Conservation (phyloP, 2,113 vertebrate genomes). For the Ctenodactylus gundi region DNA sequence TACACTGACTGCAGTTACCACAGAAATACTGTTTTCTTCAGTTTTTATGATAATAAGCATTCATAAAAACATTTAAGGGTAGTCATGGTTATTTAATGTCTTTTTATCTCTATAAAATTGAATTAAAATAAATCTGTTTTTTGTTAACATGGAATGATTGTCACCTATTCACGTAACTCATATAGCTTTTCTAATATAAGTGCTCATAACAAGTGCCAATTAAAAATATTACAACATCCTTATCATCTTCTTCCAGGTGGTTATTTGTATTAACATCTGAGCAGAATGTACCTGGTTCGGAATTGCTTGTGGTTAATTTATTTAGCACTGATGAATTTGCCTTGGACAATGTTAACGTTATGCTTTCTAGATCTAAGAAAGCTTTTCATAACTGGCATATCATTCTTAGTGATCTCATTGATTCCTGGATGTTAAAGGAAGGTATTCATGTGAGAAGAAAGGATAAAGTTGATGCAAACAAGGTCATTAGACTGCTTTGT, state of each 20-base stretch:
- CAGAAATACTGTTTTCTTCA: background rate
- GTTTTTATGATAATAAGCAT: background rate
- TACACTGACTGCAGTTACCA: background rate
- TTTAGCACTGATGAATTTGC: background rate
- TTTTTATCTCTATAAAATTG: constrained; percentile 15
- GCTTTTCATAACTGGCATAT: background rate
- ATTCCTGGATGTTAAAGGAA: background rate
- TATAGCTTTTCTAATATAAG: constrained; percentile 19
- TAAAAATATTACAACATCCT: constrained; percentile 51
- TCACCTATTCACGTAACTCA: background rate
- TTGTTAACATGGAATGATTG: constrained; percentile 41
- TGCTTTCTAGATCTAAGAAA: background rate
- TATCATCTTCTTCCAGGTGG: constrained; percentile 36
- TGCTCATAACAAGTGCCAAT: constrained; percentile 39
- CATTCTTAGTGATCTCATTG: background rate
- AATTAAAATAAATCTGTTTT: constrained; percentile 18
- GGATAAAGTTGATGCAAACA: background rate
- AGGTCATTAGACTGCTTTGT: background rate
- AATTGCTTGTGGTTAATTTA: background rate
- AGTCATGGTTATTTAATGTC: background rate
- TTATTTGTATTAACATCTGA: constrained; percentile 6
- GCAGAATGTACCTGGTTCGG: background rate
- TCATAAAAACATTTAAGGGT: background rate
- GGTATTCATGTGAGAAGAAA: background rate
- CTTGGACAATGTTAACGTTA: background rate